phyloP scores from a whole-genome alignment of 2,888 invertebrate species.

The Apamea epomidion region DNA sequence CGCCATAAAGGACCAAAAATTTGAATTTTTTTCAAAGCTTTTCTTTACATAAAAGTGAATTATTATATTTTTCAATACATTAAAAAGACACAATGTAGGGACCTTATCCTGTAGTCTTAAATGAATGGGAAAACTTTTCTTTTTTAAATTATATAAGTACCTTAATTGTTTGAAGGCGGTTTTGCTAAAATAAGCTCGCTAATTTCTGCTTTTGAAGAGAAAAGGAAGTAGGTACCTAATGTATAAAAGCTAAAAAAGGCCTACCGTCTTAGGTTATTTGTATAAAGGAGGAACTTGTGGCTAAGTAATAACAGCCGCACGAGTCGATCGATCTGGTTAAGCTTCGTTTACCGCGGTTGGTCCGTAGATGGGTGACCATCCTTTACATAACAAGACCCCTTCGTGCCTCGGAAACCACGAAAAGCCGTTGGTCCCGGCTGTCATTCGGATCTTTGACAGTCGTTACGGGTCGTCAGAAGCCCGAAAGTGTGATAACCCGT shows the following conservation, averaged over 20 bases:
- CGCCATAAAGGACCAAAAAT: conserved; percentile 29
- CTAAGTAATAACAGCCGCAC: no score
- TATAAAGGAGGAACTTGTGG: no score
- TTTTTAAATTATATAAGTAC: neutral
- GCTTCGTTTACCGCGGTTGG: no score
- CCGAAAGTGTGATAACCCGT: no score
- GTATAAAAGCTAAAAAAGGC: neutral
- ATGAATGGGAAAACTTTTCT: conserved; percentile 4
- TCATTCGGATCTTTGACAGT: no score
- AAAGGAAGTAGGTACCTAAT: neutral
- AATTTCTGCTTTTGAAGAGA: neutral
- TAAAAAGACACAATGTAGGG: neutral
- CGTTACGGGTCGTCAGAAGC: no score
- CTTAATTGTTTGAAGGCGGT: neutral
- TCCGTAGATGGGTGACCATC: no score
- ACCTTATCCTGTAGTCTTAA: neutral
- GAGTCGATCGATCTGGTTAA: no score
- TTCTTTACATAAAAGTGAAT: conserved; percentile 13
- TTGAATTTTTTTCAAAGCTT: conserved; percentile 46
- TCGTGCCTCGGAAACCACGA: no score
- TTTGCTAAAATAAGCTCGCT: neutral
- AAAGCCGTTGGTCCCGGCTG: no score
- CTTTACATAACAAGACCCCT: no score
- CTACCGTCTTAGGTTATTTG: neutral
- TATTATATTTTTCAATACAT: conserved; percentile 25